Conservation (phyloP, 2,888 invertebrate species). For the Malthinus flaveolus region DNA sequence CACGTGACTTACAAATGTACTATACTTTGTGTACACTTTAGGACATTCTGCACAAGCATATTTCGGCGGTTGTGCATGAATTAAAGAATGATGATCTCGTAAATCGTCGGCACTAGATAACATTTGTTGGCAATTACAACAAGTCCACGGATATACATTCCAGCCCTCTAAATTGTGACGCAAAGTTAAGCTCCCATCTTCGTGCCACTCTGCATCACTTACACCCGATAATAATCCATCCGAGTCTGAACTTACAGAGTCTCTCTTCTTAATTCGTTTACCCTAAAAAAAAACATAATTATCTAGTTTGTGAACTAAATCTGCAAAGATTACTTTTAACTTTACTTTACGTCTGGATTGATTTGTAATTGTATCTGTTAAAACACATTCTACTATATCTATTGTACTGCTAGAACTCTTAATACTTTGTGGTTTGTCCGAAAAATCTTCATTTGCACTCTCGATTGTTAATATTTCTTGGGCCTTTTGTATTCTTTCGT, state of each 20-base stretch:
- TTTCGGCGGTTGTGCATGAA: conserved; percentile 65
- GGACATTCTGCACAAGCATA: conserved; percentile 71
- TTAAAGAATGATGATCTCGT: conserved; percentile 63
- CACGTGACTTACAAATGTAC: conserved; percentile 67
- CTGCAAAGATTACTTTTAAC: conserved; percentile 9
- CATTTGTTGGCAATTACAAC: conserved; percentile 58
- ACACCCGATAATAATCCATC: conserved; percentile 34
- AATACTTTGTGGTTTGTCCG: neutral
- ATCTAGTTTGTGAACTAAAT: neutral
- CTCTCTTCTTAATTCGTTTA: conserved; percentile 19
- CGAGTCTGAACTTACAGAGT: conserved; percentile 23
- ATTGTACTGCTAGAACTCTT: conserved; percentile 6
- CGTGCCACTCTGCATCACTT: conserved; percentile 44
- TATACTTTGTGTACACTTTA: conserved; percentile 64
- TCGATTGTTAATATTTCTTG: conserved; percentile 44
- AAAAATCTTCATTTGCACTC: conserved; percentile 7
- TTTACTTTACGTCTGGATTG: conserved; percentile 26
- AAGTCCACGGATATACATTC: conserved; percentile 58
- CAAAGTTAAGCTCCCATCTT: conserved; percentile 48
- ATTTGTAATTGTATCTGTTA: conserved; percentile 6
- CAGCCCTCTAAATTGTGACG: conserved; percentile 49
- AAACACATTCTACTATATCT: conserved; percentile 17
- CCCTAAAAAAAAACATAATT: conserved; percentile 4
- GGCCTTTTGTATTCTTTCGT: conserved; percentile 50
- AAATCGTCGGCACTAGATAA: conserved; percentile 57